A percentile compares a stretch with the other conserved stretches of the same genome.
Evolutionary conservation across 2,113 vertebrate species (phyloP).

Genomic region (Pan paniscus): DNA sequence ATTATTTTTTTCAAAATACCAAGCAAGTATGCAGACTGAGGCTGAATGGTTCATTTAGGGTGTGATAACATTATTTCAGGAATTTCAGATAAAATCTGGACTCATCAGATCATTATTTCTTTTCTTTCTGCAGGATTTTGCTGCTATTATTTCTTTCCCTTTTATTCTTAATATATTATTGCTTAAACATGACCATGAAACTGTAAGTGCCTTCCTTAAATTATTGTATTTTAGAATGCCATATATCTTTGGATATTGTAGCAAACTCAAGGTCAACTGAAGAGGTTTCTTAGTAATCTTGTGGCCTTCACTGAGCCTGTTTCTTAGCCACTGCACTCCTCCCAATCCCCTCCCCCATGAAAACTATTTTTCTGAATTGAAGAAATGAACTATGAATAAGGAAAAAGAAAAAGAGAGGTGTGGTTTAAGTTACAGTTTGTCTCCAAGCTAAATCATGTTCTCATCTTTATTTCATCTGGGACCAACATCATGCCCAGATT

Average conservation of each 20-base stretch:
- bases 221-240: constrained; percentile 22
- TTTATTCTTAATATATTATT: not conserved
- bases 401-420: not conserved
- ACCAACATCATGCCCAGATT: constrained; percentile 3
- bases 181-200: not conserved
- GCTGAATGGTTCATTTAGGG: not conserved
- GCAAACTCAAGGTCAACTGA: constrained; percentile 12
- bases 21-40: not conserved
- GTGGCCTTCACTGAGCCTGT: not conserved
- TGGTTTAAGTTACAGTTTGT: not conserved
- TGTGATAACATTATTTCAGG: not conserved
- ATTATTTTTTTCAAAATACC: constrained; percentile 15
- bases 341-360: not conserved
- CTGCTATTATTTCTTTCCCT: not conserved
- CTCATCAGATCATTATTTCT: not conserved
- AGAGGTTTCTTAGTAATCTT: not conserved
- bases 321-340: not conserved
- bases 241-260: not conserved
- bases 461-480: constrained; percentile 48
- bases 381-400: not conserved
- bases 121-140: constrained; percentile 23
- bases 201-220: constrained; percentile 21
- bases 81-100: not conserved
- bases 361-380: constrained; percentile 52
- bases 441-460: constrained; percentile 22